Evolutionary conservation across 2,888 invertebrate species (phyloP).

Genomic region (Globia sparganii): DNA sequence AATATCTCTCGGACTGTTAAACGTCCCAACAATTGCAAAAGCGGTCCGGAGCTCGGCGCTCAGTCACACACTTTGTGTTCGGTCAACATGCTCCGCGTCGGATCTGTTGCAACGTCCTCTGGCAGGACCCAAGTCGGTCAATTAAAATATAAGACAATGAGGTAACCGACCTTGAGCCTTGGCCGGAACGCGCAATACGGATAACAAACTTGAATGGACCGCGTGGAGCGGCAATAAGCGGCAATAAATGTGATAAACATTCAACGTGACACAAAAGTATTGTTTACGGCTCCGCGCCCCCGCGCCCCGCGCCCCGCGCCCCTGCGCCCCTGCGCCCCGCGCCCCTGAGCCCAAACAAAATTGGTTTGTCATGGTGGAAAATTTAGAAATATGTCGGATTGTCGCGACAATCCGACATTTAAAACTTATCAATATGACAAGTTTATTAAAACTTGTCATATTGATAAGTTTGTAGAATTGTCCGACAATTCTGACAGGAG

Average conservation of each 20-base stretch:
- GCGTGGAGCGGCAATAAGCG: constrained; percentile 13
- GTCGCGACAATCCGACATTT: too few relatives aligned
- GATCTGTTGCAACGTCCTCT: constrained; percentile 50
- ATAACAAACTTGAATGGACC: constrained; percentile 33
- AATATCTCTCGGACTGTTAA: background rate
- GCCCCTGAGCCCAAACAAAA: too few relatives aligned
- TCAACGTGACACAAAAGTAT: constrained; percentile 11
- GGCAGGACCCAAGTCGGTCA: constrained; percentile 30
- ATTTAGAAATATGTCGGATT: too few relatives aligned
- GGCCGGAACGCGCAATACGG: constrained; percentile 26
- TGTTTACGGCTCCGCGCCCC: background rate
- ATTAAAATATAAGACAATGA: constrained; percentile 55
- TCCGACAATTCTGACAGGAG: too few relatives aligned
- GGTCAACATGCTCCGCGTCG: background rate
- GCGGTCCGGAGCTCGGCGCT: background rate
- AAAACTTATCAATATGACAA: too few relatives aligned
- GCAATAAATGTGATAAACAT: constrained; percentile 5
- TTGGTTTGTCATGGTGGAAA: too few relatives aligned
- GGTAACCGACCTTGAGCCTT: constrained; percentile 45
- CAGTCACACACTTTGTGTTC: constrained; percentile 23
- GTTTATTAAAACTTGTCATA: too few relatives aligned
- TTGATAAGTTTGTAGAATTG: too few relatives aligned
- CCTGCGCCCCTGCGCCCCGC: too few relatives aligned
- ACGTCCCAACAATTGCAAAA: background rate
- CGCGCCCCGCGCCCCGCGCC: background rate